These are phyloP conservation scores for Drosophila paramelanica DNA, from an alignment of 2,888 invertebrate genomes.

Conservation along the genomic window DNA sequence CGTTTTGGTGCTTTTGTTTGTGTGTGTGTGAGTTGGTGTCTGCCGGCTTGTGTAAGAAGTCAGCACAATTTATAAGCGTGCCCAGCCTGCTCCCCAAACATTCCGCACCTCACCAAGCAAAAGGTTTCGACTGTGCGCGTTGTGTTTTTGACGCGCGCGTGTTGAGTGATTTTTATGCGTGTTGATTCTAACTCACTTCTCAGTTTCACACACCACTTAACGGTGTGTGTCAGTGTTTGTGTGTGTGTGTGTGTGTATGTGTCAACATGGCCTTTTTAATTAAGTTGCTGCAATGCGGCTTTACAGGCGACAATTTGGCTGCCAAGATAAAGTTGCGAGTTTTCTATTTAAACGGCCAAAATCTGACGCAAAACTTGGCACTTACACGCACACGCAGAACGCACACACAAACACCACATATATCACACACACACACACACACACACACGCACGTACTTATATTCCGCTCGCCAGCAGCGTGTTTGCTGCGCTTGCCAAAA, in stretches of 20 bases:
- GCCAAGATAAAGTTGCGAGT: conserved; percentile 62
- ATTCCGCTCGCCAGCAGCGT: conserved; percentile 25
- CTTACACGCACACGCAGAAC: conserved; percentile 25
- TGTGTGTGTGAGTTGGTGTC: conserved; percentile 14
- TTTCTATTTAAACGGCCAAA: conserved; percentile 54
- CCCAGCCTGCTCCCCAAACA: conserved; percentile 1
- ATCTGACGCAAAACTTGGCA: conserved; percentile 60
- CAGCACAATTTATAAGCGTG: conserved; percentile 57
- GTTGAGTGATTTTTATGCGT: conserved; percentile 65
- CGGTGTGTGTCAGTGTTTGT: conserved; percentile 7
- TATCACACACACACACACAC: not conserved
- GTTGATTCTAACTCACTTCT: conserved; percentile 56
- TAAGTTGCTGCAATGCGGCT: conserved; percentile 66
- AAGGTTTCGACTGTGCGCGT: conserved; percentile 15
- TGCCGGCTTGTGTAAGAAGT: conserved; percentile 54
- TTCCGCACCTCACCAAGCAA: conserved; percentile 22
- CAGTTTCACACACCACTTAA: conserved; percentile 11
- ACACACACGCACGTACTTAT: conserved; percentile 7
- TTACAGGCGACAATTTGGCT: conserved; percentile 52
- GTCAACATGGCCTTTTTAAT: conserved; percentile 59
- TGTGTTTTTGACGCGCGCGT: conserved; percentile 59
- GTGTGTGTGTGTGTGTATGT: conserved; percentile 6
- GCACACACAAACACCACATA: too few species aligned
- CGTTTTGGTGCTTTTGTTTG: conserved; percentile 52
- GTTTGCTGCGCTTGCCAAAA: conserved; percentile 54